Evolutionary conservation across 2,888 invertebrate species (phyloP), one percentile per base, ranked within the genome.

Genomic region (Pycnomerus fuliginosus): DNA sequence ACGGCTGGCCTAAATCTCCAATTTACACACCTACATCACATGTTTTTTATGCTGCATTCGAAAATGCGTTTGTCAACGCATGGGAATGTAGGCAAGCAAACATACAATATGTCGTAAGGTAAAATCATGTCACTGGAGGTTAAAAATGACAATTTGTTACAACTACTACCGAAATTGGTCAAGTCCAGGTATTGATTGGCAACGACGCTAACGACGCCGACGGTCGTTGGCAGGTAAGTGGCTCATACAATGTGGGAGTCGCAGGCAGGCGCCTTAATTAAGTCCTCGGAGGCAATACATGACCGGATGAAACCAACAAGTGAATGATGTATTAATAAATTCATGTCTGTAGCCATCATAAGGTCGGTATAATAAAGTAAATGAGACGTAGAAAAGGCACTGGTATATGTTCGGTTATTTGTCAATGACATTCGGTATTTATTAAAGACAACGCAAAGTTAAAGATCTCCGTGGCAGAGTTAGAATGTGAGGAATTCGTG

Each of bases 361-460:
- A 55, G 40, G 34, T 38, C 36, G 41, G 39, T 40, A 57, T 46
- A 60, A 64, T 63, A 64, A 64, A 65, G 51, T 60, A 66, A 66
- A 65, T 62, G 62, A 61, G 64, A 63, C 61, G 54, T 58, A 58
- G 61, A 57, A 53, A 56, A 63, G 60, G 60, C 65, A 64, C 60
- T 62, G 57, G 61, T 8, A 20, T 58, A 64, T 62, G 64, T 67
- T 67, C 58, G 60, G 69, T 67, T 71, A 71, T 71, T 71, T 70
- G 71, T 71, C 71, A 70, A 64, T 71, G 71, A 70, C 71, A 70
- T 64, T 58, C 59, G 62, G 63, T 69, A 70, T 71, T 70, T 71
- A 71, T 71, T 70, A 65, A 68, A 68, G 70, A 67, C 69, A 67
- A 68, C 55, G 52, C 55, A 53, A 56, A 70, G 68, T 69, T 70